A percentile compares a stretch with the other conserved stretches of the same genome.
phyloP scores from a whole-genome alignment of 2,888 invertebrate genomes.

The Eubasilissa splendida region DNA sequence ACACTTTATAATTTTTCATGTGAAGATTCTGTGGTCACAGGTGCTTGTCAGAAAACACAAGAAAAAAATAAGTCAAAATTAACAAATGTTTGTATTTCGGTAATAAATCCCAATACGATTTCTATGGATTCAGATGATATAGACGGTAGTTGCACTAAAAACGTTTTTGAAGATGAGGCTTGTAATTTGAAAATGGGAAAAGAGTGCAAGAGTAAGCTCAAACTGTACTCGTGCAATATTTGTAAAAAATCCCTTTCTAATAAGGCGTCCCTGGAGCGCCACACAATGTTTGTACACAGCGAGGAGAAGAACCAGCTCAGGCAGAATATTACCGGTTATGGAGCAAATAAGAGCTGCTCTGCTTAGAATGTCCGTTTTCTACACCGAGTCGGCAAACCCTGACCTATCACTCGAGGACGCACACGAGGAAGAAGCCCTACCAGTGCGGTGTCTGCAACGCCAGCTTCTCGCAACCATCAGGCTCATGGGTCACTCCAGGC shows the following conservation, averaged over 20 bases:
- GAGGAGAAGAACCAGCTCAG: slow-evolving; percentile 61
- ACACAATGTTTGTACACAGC: slow-evolving; percentile 66
- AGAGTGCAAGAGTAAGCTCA: not conserved
- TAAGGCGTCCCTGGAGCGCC: slow-evolving; percentile 61
- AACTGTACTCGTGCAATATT: not conserved
- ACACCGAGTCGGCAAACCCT: slow-evolving; percentile 70
- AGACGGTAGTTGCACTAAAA: not conserved
- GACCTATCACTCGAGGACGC: slow-evolving; percentile 68
- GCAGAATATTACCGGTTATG: slow-evolving; percentile 40
- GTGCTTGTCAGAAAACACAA: not conserved
- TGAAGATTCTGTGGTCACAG: not conserved
- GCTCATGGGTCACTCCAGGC: slow-evolving; percentile 67
- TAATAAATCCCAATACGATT: not conserved
- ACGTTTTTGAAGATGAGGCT: not conserved
- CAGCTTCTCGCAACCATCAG: slow-evolving; percentile 68
- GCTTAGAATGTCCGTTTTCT: slow-evolving; percentile 66
- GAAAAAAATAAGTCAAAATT: not conserved
- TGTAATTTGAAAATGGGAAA: not conserved
- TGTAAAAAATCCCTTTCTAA: slow-evolving; percentile 48
- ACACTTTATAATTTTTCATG: not conserved
- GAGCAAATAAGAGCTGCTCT: slow-evolving; percentile 66
- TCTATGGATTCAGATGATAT: not conserved
- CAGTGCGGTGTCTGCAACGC: slow-evolving; percentile 68
- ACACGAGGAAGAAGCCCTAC: slow-evolving; percentile 69
- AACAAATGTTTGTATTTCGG: not conserved